Base-by-base conservation (phyloP, 2,888 invertebrate species). In the Nesidiocoris tenuis region DNA sequence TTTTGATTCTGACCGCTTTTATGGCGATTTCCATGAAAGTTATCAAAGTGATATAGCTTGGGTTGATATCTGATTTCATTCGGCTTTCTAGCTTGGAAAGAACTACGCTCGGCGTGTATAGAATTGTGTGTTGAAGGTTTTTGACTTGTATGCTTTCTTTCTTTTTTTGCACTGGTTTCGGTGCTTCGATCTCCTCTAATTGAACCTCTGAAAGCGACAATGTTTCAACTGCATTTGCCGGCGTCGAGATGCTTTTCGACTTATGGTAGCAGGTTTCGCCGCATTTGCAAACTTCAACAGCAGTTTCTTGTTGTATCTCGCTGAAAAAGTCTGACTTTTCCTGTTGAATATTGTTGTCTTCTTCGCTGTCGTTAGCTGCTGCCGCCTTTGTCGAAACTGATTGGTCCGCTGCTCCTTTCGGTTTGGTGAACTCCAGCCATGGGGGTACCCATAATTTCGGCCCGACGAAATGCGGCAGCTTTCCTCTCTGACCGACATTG, bases 21-120 rank as follows among this genome's bases (percentile, higher is more conserved):
- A 75, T 65, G 17, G 74, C 74, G 18, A 75, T 22, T 57, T 75
- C 65, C n/a, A 75, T 57, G 25, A 75, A 75, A 59, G 39, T 66
- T 9, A 75, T 66, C 56, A 75, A 59, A 54, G 57, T 75, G 1
- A 61, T 65, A 17, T 66, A 75, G 16, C 17, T 22, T 0, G 61
- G 61, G 3, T 25, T 72, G 18, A 72, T 19, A 0, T 72, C 72
- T 12, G 61, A n/a, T 61, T 54, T 63, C 5, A 24, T n/a, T 3
- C 72, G 18, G 22, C 17, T 12, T 18, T 72, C 72, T 21, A 72
- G n/a, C 18, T 39, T 25, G 0, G 72, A 23, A 12, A 72, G 63
- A n/a, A 72, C 72, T 7, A 72, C 61, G 1, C 18, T 72, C 1
- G 63, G 72, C 19, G 72, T 72, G 19, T 21, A 61, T 54, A 63